phyloP scores from a whole-genome alignment of 2,888 invertebrate species.

The Synergus itoensis region DNA sequence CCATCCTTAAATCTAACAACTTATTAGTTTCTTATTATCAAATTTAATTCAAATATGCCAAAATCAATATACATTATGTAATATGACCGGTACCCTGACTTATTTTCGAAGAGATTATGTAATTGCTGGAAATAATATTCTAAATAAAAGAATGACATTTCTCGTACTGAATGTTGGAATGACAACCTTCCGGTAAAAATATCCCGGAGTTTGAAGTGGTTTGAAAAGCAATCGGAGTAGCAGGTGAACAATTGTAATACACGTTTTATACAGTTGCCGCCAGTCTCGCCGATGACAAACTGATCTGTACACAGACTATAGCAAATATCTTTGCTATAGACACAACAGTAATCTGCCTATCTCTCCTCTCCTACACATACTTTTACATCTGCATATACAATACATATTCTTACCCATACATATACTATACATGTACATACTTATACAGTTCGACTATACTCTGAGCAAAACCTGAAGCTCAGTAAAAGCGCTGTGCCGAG shows the following conservation, averaged over 20 bases:
- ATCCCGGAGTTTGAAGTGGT: too few species aligned
- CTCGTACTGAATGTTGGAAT: too few species aligned
- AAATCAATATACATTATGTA: too few species aligned
- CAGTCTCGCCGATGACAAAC: background rate
- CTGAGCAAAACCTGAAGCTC: background rate
- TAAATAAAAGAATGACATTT: too few species aligned
- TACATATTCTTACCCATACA: background rate
- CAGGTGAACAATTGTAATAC: background rate
- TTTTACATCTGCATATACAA: background rate
- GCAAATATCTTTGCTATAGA: constrained; percentile 5
- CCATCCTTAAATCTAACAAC: too few species aligned
- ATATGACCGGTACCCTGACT: too few species aligned
- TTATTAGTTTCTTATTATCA: too few species aligned
- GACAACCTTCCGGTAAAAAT: too few species aligned
- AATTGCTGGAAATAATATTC: too few species aligned
- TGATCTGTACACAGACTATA: background rate
- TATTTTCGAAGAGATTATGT: too few species aligned
- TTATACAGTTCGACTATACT: background rate
- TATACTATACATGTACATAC: background rate
- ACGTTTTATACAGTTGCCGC: background rate
- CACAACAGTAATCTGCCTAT: background rate
- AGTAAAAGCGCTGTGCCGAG: constrained; percentile 17
- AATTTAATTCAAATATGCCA: too few species aligned
- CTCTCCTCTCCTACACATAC: background rate
- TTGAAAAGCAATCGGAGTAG: too few species aligned